These are phyloP conservation scores for Selene dorsalis DNA, from an alignment of 2,797 vertebrate genomes.

Conservation along the genomic window DNA sequence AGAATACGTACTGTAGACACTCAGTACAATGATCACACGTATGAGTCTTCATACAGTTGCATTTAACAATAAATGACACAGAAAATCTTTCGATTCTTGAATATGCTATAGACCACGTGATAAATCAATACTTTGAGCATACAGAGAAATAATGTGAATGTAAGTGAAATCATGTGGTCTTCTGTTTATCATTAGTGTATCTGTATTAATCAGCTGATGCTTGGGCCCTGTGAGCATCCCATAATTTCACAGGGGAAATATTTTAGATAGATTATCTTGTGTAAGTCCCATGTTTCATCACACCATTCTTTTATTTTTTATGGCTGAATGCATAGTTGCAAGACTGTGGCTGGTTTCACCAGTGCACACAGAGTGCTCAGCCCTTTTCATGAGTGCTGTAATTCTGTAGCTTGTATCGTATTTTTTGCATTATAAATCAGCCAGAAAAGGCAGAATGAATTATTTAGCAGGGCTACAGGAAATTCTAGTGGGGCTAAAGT, in stretches of 20 bases:
- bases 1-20: neutral
- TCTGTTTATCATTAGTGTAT: neutral
- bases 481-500: slow-evolving; percentile 54
- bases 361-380: slow-evolving; percentile 4
- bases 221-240: neutral
- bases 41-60: neutral
- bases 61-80: neutral
- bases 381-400: slow-evolving; percentile 36
- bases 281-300: neutral
- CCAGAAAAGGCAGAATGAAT: slow-evolving; percentile 59
- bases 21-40: neutral
- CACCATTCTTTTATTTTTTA: neutral
- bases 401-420: slow-evolving; percentile 44
- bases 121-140: neutral
- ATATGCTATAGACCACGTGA: neutral
- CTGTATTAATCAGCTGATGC: neutral
- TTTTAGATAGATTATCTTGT: slow-evolving; percentile 4
- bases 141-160: too few species aligned
- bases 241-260: neutral
- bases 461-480: slow-evolving; percentile 59
- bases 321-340: slow-evolving; percentile 7
- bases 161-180: neutral
- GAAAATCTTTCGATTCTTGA: slow-evolving; percentile 6
- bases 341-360: slow-evolving; percentile 9
- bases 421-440: slow-evolving; percentile 69